Evolutionary conservation across 2,113 vertebrate genomes (phyloP), one percentile per base, ranked within the genome.

Genomic region (Ifrita kowaldi): DNA sequence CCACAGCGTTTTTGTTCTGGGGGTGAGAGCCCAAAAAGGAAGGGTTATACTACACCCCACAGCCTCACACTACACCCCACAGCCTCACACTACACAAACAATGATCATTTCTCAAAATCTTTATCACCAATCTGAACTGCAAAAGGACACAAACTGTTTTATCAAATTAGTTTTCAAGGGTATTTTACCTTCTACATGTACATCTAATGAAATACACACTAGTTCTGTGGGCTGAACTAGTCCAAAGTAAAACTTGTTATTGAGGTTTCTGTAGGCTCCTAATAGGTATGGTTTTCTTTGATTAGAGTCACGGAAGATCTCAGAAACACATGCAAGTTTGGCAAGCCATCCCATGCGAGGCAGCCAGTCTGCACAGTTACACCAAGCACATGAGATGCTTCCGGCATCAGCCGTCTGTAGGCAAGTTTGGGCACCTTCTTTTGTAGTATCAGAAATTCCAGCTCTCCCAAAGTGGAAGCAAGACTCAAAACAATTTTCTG

Each of bases 401-500:
- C 82, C 83, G 74, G 80, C 50, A 84, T 59, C 71, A 63, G 60
- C 32, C 71, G 32, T 39, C 78, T 88, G 15, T 7, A 46, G 33
- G 56, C 56, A 94, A 70, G 35, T 90, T 46, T 35, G 52, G 68
- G 55, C 68, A 84, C 23, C 83, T 93, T 83, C 81, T 75, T 65
- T 39, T 53, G 24, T 7, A 64, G 33, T 13, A 89, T 69, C 77
- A 79, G 55, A 76, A 91, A 91, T 84, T 80, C 76, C 50, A 90
- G 44, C 44, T 37, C 44, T 55, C 33, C 32, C 2, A 11, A 95
- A 88, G 28, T 0, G 1, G 71, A 96, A 86, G 33, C 0, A 3
- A 86, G 39, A 86, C 32, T 94, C 64, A 84, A 88, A 90, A 84
- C 56, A 47, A 57, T 75, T 81, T 83, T 90, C 30, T 80, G 64